A percentile compares a stretch with the other conserved stretches of the same genome.
These are phyloP conservation scores for Poecilobothrus nobilitatus DNA, from an alignment of 2,888 invertebrate genomes.

Conservation along the genomic window DNA sequence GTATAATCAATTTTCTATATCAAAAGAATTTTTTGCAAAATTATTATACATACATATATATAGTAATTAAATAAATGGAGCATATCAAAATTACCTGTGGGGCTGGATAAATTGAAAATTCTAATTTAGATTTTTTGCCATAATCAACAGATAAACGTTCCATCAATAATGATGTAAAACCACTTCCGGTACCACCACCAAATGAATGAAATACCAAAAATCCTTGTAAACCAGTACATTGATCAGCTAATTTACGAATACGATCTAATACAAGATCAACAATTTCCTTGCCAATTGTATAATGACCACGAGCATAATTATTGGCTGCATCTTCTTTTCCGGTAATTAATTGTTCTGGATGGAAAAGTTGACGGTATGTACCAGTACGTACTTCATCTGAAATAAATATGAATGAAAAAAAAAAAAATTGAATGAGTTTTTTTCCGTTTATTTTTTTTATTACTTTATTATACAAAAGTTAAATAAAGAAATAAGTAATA, in stretches of 20 bases:
- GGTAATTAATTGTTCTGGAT: slow-evolving; percentile 85
- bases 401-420: slow-evolving; percentile 20
- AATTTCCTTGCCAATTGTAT: slow-evolving; percentile 85
- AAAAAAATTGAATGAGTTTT: not conserved
- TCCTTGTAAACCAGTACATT: slow-evolving; percentile 78
- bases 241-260: slow-evolving; percentile 72
- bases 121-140: slow-evolving; percentile 87
- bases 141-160: slow-evolving; percentile 86
- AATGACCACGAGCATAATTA: slow-evolving; percentile 91
- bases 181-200: slow-evolving; percentile 83
- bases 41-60: too few species aligned
- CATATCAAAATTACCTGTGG: slow-evolving; percentile 57
- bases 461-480: too few species aligned
- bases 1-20: too few species aligned
- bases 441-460: not conserved
- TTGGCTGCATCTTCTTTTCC: slow-evolving; percentile 91
- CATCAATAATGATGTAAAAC: slow-evolving; percentile 88
- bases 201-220: slow-evolving; percentile 92
- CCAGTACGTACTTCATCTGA: slow-evolving; percentile 75
- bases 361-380: slow-evolving; percentile 74
- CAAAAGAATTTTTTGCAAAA: too few species aligned
- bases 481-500: too few species aligned
- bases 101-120: slow-evolving; percentile 91
- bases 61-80: too few species aligned
- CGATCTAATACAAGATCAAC: slow-evolving; percentile 76